Percentiles rank a stretch among this genome's conserved stretches.
Conservation (phyloP, 2,797 vertebrate species). For the Enteromius afrohamiltoni region DNA sequence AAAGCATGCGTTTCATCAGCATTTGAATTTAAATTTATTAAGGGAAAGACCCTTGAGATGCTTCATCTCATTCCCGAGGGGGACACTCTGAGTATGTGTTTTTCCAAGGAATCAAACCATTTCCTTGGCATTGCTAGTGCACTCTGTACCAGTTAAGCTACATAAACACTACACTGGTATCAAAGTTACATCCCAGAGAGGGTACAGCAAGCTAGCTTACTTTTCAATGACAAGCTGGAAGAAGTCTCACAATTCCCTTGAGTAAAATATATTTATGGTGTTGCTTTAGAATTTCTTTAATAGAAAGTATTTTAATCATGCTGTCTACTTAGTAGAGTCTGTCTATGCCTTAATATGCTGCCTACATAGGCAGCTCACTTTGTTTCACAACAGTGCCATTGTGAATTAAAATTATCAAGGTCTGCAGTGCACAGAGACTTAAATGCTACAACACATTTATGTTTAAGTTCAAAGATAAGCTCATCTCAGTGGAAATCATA, state of each 20-base stretch:
- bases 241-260: not conserved
- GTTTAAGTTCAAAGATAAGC: not conserved
- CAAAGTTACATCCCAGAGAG: not conserved
- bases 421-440: not conserved
- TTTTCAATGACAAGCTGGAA: not conserved
- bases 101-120: not conserved
- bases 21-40: too few relatives aligned
- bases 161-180: not conserved
- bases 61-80: too few relatives aligned
- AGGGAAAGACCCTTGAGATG: too few relatives aligned
- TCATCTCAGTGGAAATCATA: slow-evolving; percentile 6
- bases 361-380: not conserved
- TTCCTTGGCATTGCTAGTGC: not conserved
- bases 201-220: not conserved
- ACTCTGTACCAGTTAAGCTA: not conserved
- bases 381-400: not conserved
- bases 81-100: not conserved
- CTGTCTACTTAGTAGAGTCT: not conserved
- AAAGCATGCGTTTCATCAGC: not conserved
- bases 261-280: not conserved
- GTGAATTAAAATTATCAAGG: not conserved
- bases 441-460: not conserved
- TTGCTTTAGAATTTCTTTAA: not conserved
- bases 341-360: not conserved
- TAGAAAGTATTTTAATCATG: not conserved